Percentiles rank a stretch among this genome's conserved stretches.
phyloP scores from a whole-genome alignment of 2,888 invertebrate genomes.

The Troides helena region DNA sequence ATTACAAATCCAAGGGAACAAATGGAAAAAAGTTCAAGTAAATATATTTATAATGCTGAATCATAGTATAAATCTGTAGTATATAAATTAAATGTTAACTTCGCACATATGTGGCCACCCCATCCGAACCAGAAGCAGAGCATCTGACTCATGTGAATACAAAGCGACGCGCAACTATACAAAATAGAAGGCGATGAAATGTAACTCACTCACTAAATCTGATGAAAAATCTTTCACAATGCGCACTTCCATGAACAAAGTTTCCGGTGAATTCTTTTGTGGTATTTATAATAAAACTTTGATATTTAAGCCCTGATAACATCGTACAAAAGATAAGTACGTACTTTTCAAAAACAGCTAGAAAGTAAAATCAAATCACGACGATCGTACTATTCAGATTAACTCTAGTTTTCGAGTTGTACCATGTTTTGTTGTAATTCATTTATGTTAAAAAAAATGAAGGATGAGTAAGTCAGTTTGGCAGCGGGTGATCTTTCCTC shows the following conservation, averaged over 20 bases:
- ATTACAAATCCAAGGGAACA: no score
- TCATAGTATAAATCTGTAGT: neutral
- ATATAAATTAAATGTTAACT: neutral
- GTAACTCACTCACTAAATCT: constrained; percentile 40
- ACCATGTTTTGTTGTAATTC: neutral
- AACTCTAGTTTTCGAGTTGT: neutral
- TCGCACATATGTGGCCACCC: constrained; percentile 33
- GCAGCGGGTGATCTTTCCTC: no score
- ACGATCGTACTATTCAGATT: no score
- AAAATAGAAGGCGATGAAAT: constrained; percentile 50
- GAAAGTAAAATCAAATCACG: no score
- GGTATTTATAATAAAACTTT: neutral
- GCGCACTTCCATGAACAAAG: neutral
- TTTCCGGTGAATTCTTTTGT: neutral
- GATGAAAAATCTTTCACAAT: constrained; percentile 27
- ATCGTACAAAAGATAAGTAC: no score
- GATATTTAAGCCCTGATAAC: no score
- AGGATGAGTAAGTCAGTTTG: no score
- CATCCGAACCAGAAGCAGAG: constrained; percentile 41
- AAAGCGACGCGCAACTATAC: constrained; percentile 60
- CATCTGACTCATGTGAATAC: constrained; percentile 53
- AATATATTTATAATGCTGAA: neutral
- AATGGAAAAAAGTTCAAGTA: no score
- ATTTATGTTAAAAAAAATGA: neutral
- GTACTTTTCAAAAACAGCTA: no score